Percentiles rank a stretch among this genome's conserved stretches.
Conservation (phyloP, 1,140 invertebrate genomes). For the Pogonognathellus flavescens region DNA sequence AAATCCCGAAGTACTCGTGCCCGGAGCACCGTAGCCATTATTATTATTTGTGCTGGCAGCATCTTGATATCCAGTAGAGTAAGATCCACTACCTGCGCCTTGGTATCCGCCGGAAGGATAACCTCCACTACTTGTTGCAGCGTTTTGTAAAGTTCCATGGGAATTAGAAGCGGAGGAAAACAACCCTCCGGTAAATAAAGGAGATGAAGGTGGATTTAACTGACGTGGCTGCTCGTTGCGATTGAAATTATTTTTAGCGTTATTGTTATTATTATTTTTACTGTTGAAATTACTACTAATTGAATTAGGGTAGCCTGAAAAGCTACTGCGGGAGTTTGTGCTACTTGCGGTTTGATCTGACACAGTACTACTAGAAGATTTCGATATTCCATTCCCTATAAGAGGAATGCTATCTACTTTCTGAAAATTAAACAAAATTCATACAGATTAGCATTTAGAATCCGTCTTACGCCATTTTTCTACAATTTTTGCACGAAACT, state of each 20-base stretch:
- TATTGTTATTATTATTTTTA: constrained; percentile 11
- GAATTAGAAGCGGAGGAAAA: constrained; percentile 16
- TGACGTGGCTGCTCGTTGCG: neutral
- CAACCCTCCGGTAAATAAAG: neutral
- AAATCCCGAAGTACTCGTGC: constrained; percentile 26
- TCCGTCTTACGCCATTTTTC: neutral
- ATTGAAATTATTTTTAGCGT: constrained; percentile 19
- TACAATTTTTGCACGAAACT: neutral
- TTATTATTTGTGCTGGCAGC: constrained; percentile 8
- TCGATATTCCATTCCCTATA: constrained; percentile 9
- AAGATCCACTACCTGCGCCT: neutral
- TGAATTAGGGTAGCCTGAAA: constrained; percentile 40
- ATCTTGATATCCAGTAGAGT: neutral
- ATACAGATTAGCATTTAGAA: neutral
- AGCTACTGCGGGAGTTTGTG: constrained; percentile 12
- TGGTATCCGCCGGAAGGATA: neutral
- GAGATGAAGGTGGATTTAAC: constrained; percentile 12
- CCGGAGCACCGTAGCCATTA: constrained; percentile 13
- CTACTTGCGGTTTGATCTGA: constrained; percentile 7
- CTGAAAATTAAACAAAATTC: neutral
- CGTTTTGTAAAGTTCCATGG: neutral
- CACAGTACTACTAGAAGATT: neutral
- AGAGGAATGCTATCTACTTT: constrained; percentile 28
- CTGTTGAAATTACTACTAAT: neutral
- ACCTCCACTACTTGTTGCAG: neutral